Base-by-base conservation (phyloP, 2,113 vertebrate species). In the Thomomys bottae region DNA sequence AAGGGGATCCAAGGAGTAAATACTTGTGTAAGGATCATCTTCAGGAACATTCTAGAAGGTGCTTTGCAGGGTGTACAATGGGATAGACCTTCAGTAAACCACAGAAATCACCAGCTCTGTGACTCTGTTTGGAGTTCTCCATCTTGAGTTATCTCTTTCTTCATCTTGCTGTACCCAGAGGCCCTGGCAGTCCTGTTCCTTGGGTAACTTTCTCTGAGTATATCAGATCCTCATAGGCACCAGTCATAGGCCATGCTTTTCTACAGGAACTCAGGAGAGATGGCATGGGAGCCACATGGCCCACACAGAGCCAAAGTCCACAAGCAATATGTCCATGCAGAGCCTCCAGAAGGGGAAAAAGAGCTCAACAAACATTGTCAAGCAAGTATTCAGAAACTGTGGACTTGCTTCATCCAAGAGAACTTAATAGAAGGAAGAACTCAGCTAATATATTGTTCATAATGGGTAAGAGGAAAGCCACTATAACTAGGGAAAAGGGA, bases 381-480 rank as follows among this genome's bases (percentile, higher is more conserved):
- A 67, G 26, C 23, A 2, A 6, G 1, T 34, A 82, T 89, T 93
- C 66, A 28, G 86, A 95, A 95, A 91, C 85, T 59, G 24, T 63
- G 83, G 73, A 70, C 71, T 95, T 79, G 81, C 30, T 89, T 82
- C 91, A 75, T 72, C 85, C 88, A 85, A 88, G 59, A 24, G 36
- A 32, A 8, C 59, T 70, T 89, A 84, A 91, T 75, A 64, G 95
- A 91, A 93, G 73, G 75, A 94, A 66, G 42, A 34, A 32, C 82
- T 23, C 72, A 70, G 28, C 92, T 78, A 92, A 87, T 75, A 89
- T 73, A 77, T 32, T 95, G 17, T 54, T 72, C 88, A 94, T 92
- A 96, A 96, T 28, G 77, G 42, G 34, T 64, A 82, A 75, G 71
- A 94, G 82, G 86, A 95, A 95, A 96, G 73, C 80, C 79, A 80